These are phyloP conservation scores for Troides aeacus DNA, from an alignment of 2,888 invertebrate species.

Conservation along the genomic window DNA sequence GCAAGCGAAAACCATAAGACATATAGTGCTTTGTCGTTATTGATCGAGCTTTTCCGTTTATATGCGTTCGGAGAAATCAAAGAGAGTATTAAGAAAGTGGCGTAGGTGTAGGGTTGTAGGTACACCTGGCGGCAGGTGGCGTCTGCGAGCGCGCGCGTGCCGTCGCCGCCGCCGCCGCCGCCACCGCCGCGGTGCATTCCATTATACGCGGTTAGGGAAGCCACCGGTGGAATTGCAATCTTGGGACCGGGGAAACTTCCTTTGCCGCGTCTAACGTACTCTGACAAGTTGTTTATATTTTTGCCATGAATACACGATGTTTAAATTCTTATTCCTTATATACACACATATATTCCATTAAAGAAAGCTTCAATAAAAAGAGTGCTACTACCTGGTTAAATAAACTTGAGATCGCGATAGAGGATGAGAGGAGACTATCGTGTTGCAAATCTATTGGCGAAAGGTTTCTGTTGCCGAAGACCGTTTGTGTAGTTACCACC, in stretches of 20 bases:
- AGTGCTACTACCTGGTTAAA: no score
- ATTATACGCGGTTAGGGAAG: neutral
- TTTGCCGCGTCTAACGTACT: no score
- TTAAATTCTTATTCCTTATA: no score
- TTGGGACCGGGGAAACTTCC: neutral
- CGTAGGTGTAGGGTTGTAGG: slow-evolving; percentile 39
- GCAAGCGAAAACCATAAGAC: neutral
- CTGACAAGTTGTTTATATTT: no score
- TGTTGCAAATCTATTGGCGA: no score
- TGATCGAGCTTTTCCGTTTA: neutral
- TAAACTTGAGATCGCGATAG: no score
- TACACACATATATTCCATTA: no score
- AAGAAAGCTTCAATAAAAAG: no score
- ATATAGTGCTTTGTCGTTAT: neutral
- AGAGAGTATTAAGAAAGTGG: neutral
- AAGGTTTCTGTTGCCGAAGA: no score
- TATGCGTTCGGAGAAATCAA: slow-evolving; percentile 3
- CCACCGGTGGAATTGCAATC: slow-evolving; percentile 2
- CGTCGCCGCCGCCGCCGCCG: slow-evolving; percentile 30
- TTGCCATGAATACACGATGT: no score
- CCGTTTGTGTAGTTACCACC: no score
- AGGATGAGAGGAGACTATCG: no score
- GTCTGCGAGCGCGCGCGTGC: slow-evolving; percentile 7
- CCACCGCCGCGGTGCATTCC: slow-evolving; percentile 33
- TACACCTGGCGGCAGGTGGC: slow-evolving; percentile 65